Conservation (phyloP, 23 tunicate species). For the Styela plicata region DNA sequence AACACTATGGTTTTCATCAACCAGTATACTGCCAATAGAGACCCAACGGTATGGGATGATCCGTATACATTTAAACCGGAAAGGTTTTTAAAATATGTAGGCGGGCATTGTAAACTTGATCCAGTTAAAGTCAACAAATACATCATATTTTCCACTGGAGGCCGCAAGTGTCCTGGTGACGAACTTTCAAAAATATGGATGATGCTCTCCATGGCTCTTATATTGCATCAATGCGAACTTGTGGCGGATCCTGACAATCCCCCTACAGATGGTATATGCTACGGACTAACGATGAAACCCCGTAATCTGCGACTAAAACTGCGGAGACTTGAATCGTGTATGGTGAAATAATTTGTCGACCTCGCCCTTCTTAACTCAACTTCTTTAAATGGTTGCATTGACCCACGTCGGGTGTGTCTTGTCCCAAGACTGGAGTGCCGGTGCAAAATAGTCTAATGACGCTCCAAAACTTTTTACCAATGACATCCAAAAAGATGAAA, state of each 20-base stretch:
- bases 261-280: constrained; percentile 29
- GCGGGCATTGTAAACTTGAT: constrained; percentile 20
- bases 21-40: constrained; percentile 47
- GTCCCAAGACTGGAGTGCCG: not conserved
- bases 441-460: not conserved
- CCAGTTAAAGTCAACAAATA: constrained; percentile 18
- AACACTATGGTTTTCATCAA: constrained; percentile 48
- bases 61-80: constrained; percentile 43
- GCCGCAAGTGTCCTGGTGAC: constrained; percentile 54
- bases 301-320: constrained; percentile 26
- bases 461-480: too few relatives aligned
- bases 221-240: constrained; percentile 34
- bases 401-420: not conserved
- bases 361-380: not conserved
- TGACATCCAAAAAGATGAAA: too few relatives aligned
- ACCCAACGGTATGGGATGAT: constrained; percentile 29
- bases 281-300: constrained; percentile 49
- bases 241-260: constrained; percentile 26
- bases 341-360: not conserved
- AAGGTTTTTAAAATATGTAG: constrained; percentile 32
- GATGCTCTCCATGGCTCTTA: constrained; percentile 24
- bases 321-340: constrained; percentile 2
- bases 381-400: not conserved
- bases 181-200: constrained; percentile 38
- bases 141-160: constrained; percentile 43